phyloP scores from a whole-genome alignment of 2,797 vertebrate genomes.

The Cynodonichthys magdalenae region DNA sequence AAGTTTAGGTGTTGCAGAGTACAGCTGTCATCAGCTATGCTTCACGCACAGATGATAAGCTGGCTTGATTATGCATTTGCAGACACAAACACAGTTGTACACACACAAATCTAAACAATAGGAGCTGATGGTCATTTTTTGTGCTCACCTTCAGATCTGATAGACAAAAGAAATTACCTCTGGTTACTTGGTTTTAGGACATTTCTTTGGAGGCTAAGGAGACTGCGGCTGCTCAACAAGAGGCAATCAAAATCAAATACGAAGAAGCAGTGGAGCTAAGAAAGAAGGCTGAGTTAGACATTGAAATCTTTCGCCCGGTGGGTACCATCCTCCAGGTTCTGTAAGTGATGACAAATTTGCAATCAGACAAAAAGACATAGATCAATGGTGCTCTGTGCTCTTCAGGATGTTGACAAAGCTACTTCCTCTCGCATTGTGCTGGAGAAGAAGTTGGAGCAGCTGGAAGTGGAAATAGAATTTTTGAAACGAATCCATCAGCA shows the following conservation, averaged over 20 bases:
- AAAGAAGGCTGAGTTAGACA: constrained; percentile 80
- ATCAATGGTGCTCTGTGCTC: background rate
- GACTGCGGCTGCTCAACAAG: constrained; percentile 75
- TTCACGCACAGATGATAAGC: constrained; percentile 57
- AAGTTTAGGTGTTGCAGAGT: constrained; percentile 56
- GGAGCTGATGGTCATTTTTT: constrained; percentile 33
- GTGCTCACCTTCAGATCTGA: constrained; percentile 48
- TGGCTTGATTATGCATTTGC: constrained; percentile 44
- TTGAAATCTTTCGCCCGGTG: constrained; percentile 83
- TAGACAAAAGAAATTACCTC: constrained; percentile 43
- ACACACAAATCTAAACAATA: constrained; percentile 33
- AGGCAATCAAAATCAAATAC: constrained; percentile 78
- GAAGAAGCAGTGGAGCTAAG: constrained; percentile 81
- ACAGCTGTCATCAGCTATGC: constrained; percentile 58
- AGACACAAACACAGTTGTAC: constrained; percentile 25
- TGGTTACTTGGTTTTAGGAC: constrained; percentile 74
- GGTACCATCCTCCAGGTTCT: constrained; percentile 24
- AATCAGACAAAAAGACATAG: background rate
- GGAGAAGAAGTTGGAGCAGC: constrained; percentile 80
- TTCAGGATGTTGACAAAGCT: constrained; percentile 75
- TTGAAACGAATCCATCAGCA: constrained; percentile 67
- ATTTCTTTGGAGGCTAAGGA: constrained; percentile 76
- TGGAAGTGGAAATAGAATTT: constrained; percentile 81
- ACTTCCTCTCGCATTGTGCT: constrained; percentile 74
- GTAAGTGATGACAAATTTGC: background rate